Evolutionary conservation across 2,113 vertebrate species (phyloP).

Genomic region (Astatotilapia flaviijosephi): DNA sequence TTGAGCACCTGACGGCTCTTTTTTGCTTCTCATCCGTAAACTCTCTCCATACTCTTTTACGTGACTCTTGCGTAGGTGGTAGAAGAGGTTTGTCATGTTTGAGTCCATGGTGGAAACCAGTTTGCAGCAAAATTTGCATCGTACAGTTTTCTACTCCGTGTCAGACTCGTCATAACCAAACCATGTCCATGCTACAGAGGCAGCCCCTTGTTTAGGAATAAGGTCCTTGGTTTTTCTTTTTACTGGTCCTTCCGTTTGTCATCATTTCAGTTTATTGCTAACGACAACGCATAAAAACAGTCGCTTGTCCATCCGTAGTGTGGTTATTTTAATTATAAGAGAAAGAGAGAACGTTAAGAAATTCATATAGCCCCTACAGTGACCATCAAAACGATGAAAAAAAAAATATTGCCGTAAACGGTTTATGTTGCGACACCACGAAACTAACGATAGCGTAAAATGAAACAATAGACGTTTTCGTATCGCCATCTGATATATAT

Average conservation of each 20-base stretch:
- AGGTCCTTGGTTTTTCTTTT: fast-evolving
- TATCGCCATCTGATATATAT: not conserved
- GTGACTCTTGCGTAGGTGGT: fast-evolving
- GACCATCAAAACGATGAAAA: not conserved
- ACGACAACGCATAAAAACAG: not conserved
- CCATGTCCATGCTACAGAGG: not conserved
- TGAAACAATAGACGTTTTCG: not conserved
- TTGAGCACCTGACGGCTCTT: not conserved
- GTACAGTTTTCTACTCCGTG: not conserved
- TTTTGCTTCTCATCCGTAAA: not conserved
- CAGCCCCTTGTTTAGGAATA: not conserved
- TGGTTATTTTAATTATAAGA: not conserved
- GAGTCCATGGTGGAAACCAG: fast-evolving
- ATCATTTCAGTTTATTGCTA: not conserved
- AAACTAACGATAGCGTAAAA: not conserved
- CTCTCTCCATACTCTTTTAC: not conserved
- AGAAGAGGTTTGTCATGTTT: not conserved
- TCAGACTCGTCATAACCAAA: not conserved
- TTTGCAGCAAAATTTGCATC: fast-evolving
- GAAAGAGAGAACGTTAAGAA: not conserved
- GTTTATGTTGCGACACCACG: not conserved
- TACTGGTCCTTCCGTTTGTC: not conserved
- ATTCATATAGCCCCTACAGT: not conserved
- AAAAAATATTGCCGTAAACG: fast-evolving
- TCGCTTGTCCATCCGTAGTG: not conserved